These are phyloP conservation scores for Punctoribates punctum DNA, from an alignment of 2,888 invertebrate species.

Conservation along the genomic window DNA sequence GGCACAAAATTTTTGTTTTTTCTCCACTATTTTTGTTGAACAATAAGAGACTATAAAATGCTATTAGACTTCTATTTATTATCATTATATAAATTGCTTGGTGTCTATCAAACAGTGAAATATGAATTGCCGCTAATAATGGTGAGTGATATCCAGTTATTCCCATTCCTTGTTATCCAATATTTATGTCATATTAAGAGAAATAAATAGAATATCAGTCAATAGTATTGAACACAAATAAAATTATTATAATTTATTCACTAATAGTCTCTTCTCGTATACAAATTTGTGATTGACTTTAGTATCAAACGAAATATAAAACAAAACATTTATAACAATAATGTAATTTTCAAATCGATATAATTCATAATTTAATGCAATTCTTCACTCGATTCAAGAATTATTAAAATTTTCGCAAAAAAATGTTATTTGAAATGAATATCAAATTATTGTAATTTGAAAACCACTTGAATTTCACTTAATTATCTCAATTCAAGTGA, in stretches of 20 bases:
- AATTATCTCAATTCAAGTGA: too few species aligned
- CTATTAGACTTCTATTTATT: constrained; percentile 7
- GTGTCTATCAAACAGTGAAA: not conserved
- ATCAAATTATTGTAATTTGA: too few species aligned
- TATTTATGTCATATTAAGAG: constrained; percentile 3
- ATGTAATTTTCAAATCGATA: constrained; percentile 3
- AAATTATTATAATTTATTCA: constrained; percentile 5
- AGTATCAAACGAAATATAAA: not conserved
- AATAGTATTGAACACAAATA: not conserved
- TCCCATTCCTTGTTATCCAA: not conserved
- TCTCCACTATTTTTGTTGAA: not conserved
- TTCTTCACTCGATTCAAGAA: not conserved
- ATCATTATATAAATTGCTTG: not conserved
- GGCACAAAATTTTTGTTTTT: not conserved
- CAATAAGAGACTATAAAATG: not conserved
- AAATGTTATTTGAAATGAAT: too few species aligned
- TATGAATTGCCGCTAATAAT: not conserved
- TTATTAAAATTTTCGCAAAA: too few species aligned
- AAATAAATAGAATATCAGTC: not conserved
- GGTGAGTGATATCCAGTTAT: not conserved
- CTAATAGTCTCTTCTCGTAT: not conserved
- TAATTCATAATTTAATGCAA: not conserved
- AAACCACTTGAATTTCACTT: too few species aligned
- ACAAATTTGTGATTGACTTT: not conserved
- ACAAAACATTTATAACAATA: not conserved